Base-by-base conservation (phyloP, 1,140 invertebrate genomes). In the Cecropterus lyciades region DNA sequence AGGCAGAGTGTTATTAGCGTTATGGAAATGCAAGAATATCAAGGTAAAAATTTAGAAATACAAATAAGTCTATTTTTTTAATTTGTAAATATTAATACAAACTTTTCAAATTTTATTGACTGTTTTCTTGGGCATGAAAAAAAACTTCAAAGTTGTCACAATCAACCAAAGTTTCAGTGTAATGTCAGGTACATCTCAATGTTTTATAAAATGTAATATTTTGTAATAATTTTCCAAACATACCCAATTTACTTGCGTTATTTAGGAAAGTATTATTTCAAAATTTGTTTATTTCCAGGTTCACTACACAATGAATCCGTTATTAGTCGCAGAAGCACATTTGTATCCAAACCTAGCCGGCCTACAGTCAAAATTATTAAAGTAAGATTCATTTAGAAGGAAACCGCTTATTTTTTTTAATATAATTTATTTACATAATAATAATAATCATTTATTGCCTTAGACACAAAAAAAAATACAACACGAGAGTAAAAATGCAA, bases 101-200 rank as follows among this genome's bases (percentile, higher is more conserved):
- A 52, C 49, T 57, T 17, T 52, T 20, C 6, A 53, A 14, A 16
- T n/a, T 15, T 3, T 52, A 13, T 30, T 64, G 66, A 65, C 62
- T 67, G 46, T 20, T 64, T 67, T 15, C 15, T 42, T 56, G 30
- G 52, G 30, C 24, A 65, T 53, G 65, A 70, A 70, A 70, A 69
- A 69, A 72, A n/a, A n/a, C 27, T 56, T 60, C 30, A 79, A 68
- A 52, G 70, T 76, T 90, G 85, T 75, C 85, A 89, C 71, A 76
- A 80, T 76, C 76, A 82, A 70, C 81, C 74, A 91, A 89, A 89
- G 82, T 91, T 82, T 81, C 82, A 86, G 86, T 89, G 86, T 90
- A 88, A 90, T 92, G 87, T 89, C 85, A 89, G 87, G 87, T 91
- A 69, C 64, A 72, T 73, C 74, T 52, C 40, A 42, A 45, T 53